A percentile compares a stretch with the other conserved stretches of the same genome.
Conservation (phyloP, 2,797 vertebrate species). For the Pipistrellus pygmaeus region DNA sequence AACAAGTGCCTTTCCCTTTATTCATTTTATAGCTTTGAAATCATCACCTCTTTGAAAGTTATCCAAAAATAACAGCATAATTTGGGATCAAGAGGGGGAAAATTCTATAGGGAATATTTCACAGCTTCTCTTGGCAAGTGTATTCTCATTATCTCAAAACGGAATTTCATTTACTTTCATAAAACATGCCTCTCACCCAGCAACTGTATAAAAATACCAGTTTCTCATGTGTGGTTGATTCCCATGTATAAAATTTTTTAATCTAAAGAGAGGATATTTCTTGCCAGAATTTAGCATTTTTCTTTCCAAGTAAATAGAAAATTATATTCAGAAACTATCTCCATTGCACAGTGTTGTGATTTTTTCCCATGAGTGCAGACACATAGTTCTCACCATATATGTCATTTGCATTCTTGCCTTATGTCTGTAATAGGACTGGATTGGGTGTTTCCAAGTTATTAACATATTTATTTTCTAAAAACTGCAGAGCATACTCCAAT, state of each 20-base stretch:
- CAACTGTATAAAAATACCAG: conserved; percentile 54
- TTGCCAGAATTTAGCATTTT: conserved; percentile 46
- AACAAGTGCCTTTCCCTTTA: neutral
- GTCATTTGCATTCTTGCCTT: conserved; percentile 3
- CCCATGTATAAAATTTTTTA: conserved; percentile 38
- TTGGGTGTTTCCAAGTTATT: conserved; percentile 10
- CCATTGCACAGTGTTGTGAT: neutral
- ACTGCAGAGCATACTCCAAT: neutral
- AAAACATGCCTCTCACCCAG: neutral
- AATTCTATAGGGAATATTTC: conserved; percentile 46
- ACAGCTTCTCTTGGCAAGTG: conserved; percentile 33
- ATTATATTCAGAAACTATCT: conserved; percentile 52
- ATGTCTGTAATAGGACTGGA: neutral
- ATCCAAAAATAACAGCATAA: conserved; percentile 64
- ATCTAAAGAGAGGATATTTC: neutral
- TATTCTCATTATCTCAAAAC: conserved; percentile 44
- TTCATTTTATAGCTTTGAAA: conserved; percentile 8
- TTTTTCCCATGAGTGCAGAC: neutral
- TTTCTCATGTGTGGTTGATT: conserved; percentile 24
- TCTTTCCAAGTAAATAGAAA: conserved; percentile 4
- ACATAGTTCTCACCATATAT: neutral
- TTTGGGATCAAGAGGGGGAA: neutral
- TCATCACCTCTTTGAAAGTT: conserved; percentile 19
- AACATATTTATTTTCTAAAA: conserved; percentile 60
- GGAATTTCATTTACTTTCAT: conserved; percentile 58